Evolutionary conservation across 2,797 vertebrate species (phyloP), one percentile per base, ranked within the genome.

Genomic region (Microtus californicus): DNA sequence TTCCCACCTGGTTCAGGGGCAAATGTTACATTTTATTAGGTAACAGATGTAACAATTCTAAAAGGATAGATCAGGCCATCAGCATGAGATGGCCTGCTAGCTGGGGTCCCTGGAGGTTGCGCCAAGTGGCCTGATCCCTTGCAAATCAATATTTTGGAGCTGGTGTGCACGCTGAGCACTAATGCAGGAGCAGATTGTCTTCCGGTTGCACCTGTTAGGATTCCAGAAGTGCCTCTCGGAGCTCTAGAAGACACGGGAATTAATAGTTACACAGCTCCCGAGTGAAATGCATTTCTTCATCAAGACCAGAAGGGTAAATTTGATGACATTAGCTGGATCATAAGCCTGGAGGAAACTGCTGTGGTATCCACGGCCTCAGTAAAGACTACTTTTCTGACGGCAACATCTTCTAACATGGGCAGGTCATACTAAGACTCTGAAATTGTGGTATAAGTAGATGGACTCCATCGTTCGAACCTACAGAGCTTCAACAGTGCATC

Each of bases 1-100:
- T 96, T 95, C 56, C 56, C 95, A 48, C 76, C 87, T 89, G 89
- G 43, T 90, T 93, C 48, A 83, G 93, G 54, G 90, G 45, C 86
- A 95, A 80, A 65, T n/a, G 48, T 96, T 93, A 94, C 21, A 71
- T 95, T 95, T 95, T 94, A 93, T 87, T 94, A 87, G 59, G 73
- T 95, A 67, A 10, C 59, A 54, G 65, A 83, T 87, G 56, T 4
- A 78, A 23, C 65, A 88, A 91, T 94, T 89, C 31, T 51, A 54
- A 31, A 89, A 85, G 40, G 91, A 54, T 37, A 91, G 83, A 43
- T 91, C 91, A 96, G 89, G 61, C 73, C 59, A 69, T 86, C 37
- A 73, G 21, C 31, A 71, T 48, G 29, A 9, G 29, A 82, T 43
- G 37, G 76, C 8, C 13, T 91, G 94, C 79, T 43, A 59, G 34